These are phyloP conservation scores for Oscheius sp. DNA, from an alignment of 2,888 invertebrate genomes.

Conservation along the genomic window DNA sequence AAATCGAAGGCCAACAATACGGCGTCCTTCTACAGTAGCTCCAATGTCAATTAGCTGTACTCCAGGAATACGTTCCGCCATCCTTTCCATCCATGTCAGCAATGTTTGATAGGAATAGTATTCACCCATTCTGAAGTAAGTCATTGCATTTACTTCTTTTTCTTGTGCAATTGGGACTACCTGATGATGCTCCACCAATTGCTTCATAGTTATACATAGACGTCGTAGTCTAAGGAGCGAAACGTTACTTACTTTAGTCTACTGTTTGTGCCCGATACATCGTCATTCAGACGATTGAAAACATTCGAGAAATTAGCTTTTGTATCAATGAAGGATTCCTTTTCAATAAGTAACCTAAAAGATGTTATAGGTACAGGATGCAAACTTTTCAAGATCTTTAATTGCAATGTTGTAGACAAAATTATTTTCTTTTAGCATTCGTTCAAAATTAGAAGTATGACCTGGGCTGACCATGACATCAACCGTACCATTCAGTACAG, in stretches of 20 bases:
- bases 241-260: conserved; percentile 36
- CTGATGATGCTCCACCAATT: conserved; percentile 23
- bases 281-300: conserved; percentile 41
- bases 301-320: conserved; percentile 5
- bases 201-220: not conserved
- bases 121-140: conserved; percentile 57
- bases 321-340: conserved; percentile 47
- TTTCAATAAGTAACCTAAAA: conserved; percentile 58
- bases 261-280: conserved; percentile 38
- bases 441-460: conserved; percentile 43
- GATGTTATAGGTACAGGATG: not conserved
- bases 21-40: conserved; percentile 59
- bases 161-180: conserved; percentile 4
- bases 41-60: conserved; percentile 60
- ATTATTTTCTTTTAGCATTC: conserved; percentile 39
- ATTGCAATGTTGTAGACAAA: conserved; percentile 50
- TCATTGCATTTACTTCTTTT: conserved; percentile 22
- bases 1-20: conserved; percentile 61
- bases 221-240: conserved; percentile 25
- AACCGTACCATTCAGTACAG: conserved; percentile 53
- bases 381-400: conserved; percentile 57
- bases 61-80: conserved; percentile 55
- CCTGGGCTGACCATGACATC: conserved; percentile 65
- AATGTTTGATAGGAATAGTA: conserved; percentile 62
- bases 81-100: conserved; percentile 56